Evolutionary conservation across 2,797 vertebrate species (phyloP), one percentile per base, ranked within the genome.

Genomic region (Alca torda): DNA sequence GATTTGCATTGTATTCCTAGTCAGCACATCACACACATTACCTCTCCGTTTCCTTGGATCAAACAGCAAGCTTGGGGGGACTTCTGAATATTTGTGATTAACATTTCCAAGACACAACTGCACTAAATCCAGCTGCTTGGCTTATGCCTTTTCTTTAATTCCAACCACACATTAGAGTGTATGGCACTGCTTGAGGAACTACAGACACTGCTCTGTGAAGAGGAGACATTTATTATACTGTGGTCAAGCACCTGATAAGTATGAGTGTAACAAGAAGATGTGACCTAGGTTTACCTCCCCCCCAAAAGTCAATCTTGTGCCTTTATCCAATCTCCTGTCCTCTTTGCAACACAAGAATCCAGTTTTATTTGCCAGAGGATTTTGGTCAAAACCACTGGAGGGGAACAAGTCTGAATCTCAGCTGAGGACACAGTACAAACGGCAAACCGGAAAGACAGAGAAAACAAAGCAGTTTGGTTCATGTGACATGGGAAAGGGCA

Each of bases 361-460:
- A 83, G 50, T 51, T 92, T 92, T 57, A 46, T 65, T 83, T 87
- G 61, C 50, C 76, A 87, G 64, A 87, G 57, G 68, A 94, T 96
- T 94, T 92, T 94, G 48, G 86, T 89, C 64, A 89, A 80, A 95
- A 84, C 57, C 90, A 83, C 16, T 16, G 46, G 50, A 68, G 53
- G 26, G n/a, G 86, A 94, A 89, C 35, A 59, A 83, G 79, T 23
- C 72, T 93, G 89, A 91, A 91, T 92, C 84, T 87, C 87, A 87
- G 64, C 75, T 81, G 69, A 92, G 46, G 61, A 85, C 45, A 57
- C 3, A 0, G 54, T 33, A 91, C 9, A 11, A 84, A 87, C 17
- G 5, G 77, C 87, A 93, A 91, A 88, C 18, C 24, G 17, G 73
- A 84, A 79, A 67, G 18, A 76, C 24, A n/a, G 56, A 92, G 68